Evolutionary conservation across 2,888 invertebrate species (phyloP), one percentile per base, ranked within the genome.

Genomic region (Microplitis deprimator): DNA sequence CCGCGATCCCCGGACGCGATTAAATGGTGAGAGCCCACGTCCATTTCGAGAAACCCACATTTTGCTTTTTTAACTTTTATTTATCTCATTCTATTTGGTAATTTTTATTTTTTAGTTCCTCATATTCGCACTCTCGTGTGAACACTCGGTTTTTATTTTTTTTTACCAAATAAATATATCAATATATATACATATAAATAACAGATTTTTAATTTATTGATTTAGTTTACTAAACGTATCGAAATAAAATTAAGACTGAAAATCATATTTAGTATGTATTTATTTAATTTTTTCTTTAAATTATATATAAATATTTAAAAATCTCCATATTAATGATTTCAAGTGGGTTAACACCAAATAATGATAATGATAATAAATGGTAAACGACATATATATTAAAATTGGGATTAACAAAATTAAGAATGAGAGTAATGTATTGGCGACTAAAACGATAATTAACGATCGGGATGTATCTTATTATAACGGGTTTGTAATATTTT

Each of bases 1-100:
- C 80, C 67, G 75, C 77, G 85, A 85, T 87, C 84, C 59, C 68
- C 38, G 68, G 67, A 70, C 72, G 78, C 78, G 79, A 80, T 80
- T 79, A 79, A 77, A 77, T 71, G 64, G 67, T 75, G 74, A 68
- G 39, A 73, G 64, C 68, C 77, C 68, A 41, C 77, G 68, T 77
- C 77, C 72, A 77, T 77, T 73, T 73, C 60, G 67, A 67, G 60
- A 73, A 73, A 73, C 50, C 67, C 67, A 73, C 60, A 59, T 67
- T 40, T 59, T 70, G 70, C 50, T 73, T 77, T 64, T 73, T 39
- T 68, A 72, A 62, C n/a, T 59, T 67, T 38, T 38, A 65, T 67
- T 73, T 67, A 40, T 50, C 40, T 64, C 38, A 38, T 64, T 70
- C 29, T 70, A 40, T 64, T 17, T n/a, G 10, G 5, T 59, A 50